Evolutionary conservation across 2,113 vertebrate genomes (phyloP).

Genomic region (Phylloscopus trochilus): DNA sequence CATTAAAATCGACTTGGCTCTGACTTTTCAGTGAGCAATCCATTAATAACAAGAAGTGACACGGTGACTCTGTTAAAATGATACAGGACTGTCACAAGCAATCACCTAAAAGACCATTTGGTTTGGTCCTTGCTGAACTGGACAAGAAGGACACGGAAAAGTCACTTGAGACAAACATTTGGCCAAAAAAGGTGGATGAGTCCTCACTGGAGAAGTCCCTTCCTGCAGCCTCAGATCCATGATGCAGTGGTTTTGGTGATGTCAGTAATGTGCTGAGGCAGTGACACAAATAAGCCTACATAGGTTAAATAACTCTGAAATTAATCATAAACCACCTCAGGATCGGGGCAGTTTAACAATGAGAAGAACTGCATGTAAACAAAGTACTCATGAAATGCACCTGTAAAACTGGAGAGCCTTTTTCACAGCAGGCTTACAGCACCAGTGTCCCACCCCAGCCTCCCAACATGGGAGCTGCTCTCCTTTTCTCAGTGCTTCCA

Average conservation of each 20-base stretch:
- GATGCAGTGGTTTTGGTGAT: neutral
- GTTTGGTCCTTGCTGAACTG: neutral
- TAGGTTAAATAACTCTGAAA: neutral
- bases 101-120: neutral
- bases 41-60: neutral
- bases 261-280: neutral
- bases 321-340: conserved; percentile 13
- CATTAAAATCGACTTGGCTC: neutral
- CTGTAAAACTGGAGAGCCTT: neutral
- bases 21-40: neutral
- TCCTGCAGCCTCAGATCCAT: conserved; percentile 7
- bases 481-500: neutral
- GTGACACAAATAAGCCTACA: neutral
- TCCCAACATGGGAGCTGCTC: rapidly evolving
- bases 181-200: neutral
- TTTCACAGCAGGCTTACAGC: neutral
- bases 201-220: neutral
- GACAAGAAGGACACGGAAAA: neutral
- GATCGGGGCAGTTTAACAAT: neutral
- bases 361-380: neutral
- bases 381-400: neutral
- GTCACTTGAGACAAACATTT: neutral
- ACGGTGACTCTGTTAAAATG: neutral
- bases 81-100: neutral
- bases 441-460: neutral